Evolutionary conservation across 1,140 invertebrate species (phyloP), one percentile per base, ranked within the genome.

Genomic region (Drosophila pandora): DNA sequence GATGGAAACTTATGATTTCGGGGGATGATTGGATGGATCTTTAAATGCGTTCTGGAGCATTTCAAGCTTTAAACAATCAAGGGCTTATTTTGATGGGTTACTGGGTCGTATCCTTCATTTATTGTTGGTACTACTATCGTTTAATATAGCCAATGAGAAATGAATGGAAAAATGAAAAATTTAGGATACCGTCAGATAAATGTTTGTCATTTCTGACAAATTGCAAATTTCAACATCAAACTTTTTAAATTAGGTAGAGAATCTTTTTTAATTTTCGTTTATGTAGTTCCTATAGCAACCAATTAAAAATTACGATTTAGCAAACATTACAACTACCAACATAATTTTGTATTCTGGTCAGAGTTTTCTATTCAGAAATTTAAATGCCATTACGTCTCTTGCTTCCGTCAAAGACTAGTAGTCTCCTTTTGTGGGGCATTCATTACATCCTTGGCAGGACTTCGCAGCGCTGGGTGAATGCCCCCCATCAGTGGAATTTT

Each of bases 1-100:
- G 63, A 69, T 49, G 50, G 63, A 39, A 68, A 56, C 63, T 68
- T 37, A n/a, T 56, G 63, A 69, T 68, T 68, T 32, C 28, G 21
- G 8, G 63, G 64, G 32, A 69, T 57, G 67, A 68, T 69, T 57
- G 49, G 37, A 37, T 54, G 34, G 34, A 53, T 37, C 41, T 32
- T 39, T 56, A 30, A 55, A 8, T 52, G 25, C 13, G 5, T 13
- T 8, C 10, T 23, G 32, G 10, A 47, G 9, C 21, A 47, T 32
- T 62, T 50, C 17, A 47, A 22, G 43, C 43, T 22, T 25, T 63
- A 17, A 32, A 23, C 7, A 41, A 48, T 25, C 32, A 60, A 28
- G 47, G 32, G 32, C 21, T 43, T 13, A 43, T 17, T 8, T 43
- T 53, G 10, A 41, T 34, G 48, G 34, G 23, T 21, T 25, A 52